Evolutionary conservation across 2,888 invertebrate genomes (phyloP).

Genomic region (Amiota mariae): DNA sequence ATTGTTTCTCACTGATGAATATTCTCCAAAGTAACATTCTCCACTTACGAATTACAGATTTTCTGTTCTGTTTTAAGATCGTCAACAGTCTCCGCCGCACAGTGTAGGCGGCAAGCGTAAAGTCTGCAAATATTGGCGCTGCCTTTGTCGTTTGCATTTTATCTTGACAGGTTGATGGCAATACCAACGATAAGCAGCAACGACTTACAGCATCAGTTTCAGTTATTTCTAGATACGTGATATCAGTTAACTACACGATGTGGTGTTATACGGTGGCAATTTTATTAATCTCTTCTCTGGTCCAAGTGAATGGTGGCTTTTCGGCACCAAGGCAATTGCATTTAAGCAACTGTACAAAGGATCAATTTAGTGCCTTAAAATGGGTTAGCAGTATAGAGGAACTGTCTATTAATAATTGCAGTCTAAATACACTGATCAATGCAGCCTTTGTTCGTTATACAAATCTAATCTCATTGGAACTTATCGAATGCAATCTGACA

Average conservation of each 20-base stretch:
- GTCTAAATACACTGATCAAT: conserved; percentile 60
- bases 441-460: conserved; percentile 62
- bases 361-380: conserved; percentile 40
- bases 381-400: conserved; percentile 39
- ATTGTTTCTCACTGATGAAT: too few relatives aligned
- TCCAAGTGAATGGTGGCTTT: neutral
- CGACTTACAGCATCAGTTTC: neutral
- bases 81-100: too few relatives aligned
- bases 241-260: neutral
- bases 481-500: conserved; percentile 60
- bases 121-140: conserved; percentile 24
- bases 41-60: too few relatives aligned
- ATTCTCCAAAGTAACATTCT: too few relatives aligned
- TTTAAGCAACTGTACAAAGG: conserved; percentile 52
- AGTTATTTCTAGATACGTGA: neutral
- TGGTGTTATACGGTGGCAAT: neutral
- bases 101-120: too few relatives aligned
- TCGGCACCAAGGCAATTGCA: conserved; percentile 33
- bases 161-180: conserved; percentile 21
- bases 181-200: neutral
- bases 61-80: too few relatives aligned
- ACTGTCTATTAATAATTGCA: conserved; percentile 61
- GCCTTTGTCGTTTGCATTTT: conserved; percentile 17
- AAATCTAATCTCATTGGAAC: conserved; percentile 59
- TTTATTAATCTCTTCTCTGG: neutral